These are phyloP conservation scores for Microdon myrmicae DNA, from an alignment of 2,888 invertebrate genomes.

Conservation along the genomic window DNA sequence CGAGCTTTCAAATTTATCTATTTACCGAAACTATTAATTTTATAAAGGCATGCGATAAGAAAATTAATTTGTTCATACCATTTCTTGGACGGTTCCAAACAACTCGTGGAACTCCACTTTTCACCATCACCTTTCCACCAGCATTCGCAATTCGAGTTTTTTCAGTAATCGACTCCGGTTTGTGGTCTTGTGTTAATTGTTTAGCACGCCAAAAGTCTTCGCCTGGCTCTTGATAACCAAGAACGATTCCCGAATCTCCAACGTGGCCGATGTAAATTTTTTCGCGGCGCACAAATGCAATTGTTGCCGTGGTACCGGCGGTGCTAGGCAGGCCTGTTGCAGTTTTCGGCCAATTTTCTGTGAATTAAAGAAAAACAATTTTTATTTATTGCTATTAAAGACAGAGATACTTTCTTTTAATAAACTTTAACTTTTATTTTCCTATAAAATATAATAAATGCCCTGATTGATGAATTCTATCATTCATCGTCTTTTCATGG, in stretches of 20 bases:
- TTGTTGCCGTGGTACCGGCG: conserved; percentile 96
- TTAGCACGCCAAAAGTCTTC: conserved; percentile 81
- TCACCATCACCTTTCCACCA: conserved; percentile 82
- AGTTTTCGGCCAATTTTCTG: conserved; percentile 97
- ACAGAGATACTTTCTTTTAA: too few species aligned
- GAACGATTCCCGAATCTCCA: conserved; percentile 95
- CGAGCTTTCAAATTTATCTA: neutral
- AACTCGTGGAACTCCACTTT: conserved; percentile 91
- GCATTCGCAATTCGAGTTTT: conserved; percentile 82
- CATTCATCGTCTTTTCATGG: too few species aligned
- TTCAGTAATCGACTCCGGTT: conserved; percentile 90
- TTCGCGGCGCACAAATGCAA: conserved; percentile 91
- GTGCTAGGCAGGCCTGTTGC: conserved; percentile 94
- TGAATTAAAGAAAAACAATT: conserved; percentile 53
- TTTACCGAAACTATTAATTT: neutral
- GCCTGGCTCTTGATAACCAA: conserved; percentile 82
- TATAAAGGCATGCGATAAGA: neutral
- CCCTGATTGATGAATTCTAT: too few species aligned
- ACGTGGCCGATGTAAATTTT: conserved; percentile 98
- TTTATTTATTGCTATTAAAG: too few species aligned
- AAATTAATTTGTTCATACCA: conserved; percentile 66
- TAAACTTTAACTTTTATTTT: too few species aligned
- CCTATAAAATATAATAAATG: too few species aligned
- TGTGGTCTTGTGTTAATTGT: conserved; percentile 91
- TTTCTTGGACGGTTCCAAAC: conserved; percentile 95